Percentiles rank a stretch among this genome's conserved stretches.
phyloP scores from a whole-genome alignment of 1,140 invertebrate species.

The Protaetia brevitarsis region DNA sequence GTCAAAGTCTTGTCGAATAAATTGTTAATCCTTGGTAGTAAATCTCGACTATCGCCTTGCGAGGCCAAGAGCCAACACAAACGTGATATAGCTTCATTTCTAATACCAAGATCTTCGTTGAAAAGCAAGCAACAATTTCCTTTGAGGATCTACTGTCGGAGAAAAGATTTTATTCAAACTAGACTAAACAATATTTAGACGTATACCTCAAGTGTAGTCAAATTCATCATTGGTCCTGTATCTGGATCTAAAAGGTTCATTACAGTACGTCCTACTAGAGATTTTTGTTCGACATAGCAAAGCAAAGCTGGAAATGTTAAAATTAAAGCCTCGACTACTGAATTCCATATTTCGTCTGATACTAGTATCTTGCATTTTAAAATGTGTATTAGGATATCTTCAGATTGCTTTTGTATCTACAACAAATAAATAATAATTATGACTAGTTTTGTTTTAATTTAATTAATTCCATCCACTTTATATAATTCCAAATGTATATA shows the following conservation, averaged over 20 bases:
- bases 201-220: conserved; percentile 19
- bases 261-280: conserved; percentile 55
- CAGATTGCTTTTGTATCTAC: conserved; percentile 37
- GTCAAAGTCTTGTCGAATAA: conserved; percentile 49
- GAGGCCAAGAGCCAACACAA: conserved; percentile 52
- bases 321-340: conserved; percentile 55
- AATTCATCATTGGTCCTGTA: conserved; percentile 31
- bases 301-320: conserved; percentile 56
- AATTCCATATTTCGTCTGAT: conserved; percentile 57
- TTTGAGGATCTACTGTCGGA: conserved; percentile 39
- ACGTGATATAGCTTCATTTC: conserved; percentile 54
- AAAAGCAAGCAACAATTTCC: conserved; percentile 54
- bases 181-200: neutral
- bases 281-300: conserved; percentile 48
- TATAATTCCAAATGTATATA: too few species aligned
- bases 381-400: conserved; percentile 60
- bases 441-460: too few species aligned
- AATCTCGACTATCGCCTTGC: conserved; percentile 47
- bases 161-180: neutral
- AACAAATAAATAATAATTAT: neutral
- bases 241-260: conserved; percentile 62
- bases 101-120: conserved; percentile 42
- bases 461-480: too few species aligned
- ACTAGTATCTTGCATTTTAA: conserved; percentile 60
- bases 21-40: conserved; percentile 51